These are phyloP conservation scores for Anarrhichthys ocellatus DNA, from an alignment of 2,113 vertebrate species.

Conservation along the genomic window DNA sequence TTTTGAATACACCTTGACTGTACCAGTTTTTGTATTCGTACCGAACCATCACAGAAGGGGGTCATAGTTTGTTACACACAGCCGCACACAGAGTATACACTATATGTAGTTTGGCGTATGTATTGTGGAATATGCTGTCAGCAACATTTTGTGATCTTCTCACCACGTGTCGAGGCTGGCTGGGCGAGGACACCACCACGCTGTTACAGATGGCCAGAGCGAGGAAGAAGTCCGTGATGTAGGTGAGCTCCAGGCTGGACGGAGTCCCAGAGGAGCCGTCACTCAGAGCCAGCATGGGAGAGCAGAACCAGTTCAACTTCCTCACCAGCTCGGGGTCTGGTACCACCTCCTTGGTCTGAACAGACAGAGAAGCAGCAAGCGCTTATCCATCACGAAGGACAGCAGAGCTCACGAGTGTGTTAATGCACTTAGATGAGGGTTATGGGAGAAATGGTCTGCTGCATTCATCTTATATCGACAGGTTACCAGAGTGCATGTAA, in stretches of 20 bases:
- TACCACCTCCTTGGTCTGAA: constrained; percentile 90
- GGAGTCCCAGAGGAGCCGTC: constrained; percentile 12
- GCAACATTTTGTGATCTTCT: constrained; percentile 13
- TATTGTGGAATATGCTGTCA: not conserved
- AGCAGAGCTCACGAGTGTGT: no score
- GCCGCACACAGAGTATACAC: no score
- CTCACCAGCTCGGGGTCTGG: constrained; percentile 88
- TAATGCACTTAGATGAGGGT: no score
- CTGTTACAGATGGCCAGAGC: constrained; percentile 94
- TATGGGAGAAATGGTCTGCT: not conserved
- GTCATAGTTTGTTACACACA: no score
- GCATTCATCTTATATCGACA: not conserved
- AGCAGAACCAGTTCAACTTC: constrained; percentile 85
- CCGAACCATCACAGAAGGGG: not conserved
- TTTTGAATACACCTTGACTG: not conserved
- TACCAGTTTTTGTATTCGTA: not conserved
- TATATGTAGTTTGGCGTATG: no score
- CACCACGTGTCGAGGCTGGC: constrained; percentile 86
- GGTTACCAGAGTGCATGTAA: not conserved
- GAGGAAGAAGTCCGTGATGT: constrained; percentile 93
- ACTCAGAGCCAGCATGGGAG: constrained; percentile 31
- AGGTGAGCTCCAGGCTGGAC: constrained; percentile 77
- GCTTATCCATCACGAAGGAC: not conserved
- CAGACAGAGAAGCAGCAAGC: constrained; percentile 13
- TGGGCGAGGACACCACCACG: constrained; percentile 91